Base-by-base conservation (phyloP, 2,113 vertebrate genomes). In the Lasiurus borealis region DNA sequence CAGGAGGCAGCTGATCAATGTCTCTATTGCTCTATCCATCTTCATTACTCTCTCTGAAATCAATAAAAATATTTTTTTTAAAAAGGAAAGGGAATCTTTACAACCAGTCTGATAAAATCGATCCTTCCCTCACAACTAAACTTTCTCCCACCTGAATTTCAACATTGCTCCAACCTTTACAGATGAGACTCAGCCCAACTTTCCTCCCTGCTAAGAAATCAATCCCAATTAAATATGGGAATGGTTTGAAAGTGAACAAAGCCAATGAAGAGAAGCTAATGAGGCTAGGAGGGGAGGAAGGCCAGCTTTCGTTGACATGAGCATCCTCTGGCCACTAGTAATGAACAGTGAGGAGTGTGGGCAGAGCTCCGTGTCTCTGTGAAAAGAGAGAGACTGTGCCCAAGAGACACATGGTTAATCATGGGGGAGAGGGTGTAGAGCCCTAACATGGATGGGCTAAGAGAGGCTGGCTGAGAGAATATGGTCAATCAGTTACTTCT, bases 351-450 rank as follows among this genome's bases (percentile, higher is more conserved):
- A 90, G 14, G 14, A 52, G 34, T 6, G 12, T 34, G 29, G 40
- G 50, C n/a, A 52, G 44, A 48, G 88, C 40, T 18, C n/a, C n/a
- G 31, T 8, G 1, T 64, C 27, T 19, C 29, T 6, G 0, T 3
- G 16, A 19, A 77, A 9, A 84, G 44, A 72, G 48, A 64, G 21
- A 34, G 5, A 6, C 72, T 1, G 23, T 9, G 1, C 16, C n/a
- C 31, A 34, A 50, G 57, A 2, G 6, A 36, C 4, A 1, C 50
- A 0, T 0, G 0, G 48, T 3, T 14, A 23, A 2, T 29, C 29
- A 2, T 16, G 31, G 25, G 25, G 25, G 73, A 8, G 4, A 8
- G 8, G 83, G 15, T 19, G 16, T 23, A 57, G 54, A 59, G 8
- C 10, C 59, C 59, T 62, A 62, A 62, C 59, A 62, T 31, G 62